Conservation (phyloP, 1,140 invertebrate species). For the Asobara japonica region DNA sequence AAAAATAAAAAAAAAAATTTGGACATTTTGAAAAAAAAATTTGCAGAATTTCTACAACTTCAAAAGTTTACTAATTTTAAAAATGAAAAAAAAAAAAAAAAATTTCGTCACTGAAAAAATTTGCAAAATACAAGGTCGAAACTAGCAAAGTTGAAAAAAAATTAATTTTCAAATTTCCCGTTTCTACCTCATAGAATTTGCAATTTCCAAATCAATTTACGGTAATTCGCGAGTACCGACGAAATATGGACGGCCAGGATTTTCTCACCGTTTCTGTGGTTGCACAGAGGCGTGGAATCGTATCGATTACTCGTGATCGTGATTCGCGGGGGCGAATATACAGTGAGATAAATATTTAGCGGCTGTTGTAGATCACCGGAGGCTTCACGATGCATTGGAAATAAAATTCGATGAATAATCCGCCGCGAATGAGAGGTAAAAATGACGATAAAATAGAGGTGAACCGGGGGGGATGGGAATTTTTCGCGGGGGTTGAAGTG, state of each 20-base stretch:
- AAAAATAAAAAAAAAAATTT: too few species aligned
- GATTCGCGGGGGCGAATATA: constrained; percentile 29
- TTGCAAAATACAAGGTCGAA: too few species aligned
- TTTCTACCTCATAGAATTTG: too few species aligned
- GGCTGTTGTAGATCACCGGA: background rate
- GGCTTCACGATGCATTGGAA: constrained; percentile 41
- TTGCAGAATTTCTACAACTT: too few species aligned
- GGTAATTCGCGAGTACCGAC: background rate
- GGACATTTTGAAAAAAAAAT: too few species aligned
- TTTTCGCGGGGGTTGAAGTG: background rate
- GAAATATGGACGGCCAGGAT: background rate
- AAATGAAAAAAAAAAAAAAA: too few species aligned
- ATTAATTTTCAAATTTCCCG: too few species aligned
- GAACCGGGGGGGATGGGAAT: background rate
- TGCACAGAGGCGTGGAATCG: constrained; percentile 20
- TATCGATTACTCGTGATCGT: constrained; percentile 35
- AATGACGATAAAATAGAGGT: background rate
- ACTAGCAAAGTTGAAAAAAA: too few species aligned
- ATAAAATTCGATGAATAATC: constrained; percentile 57
- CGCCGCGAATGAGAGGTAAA: background rate
- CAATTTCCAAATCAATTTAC: background rate
- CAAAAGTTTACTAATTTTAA: too few species aligned
- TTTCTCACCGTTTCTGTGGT: constrained; percentile 23
- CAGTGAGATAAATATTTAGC: constrained; percentile 18
- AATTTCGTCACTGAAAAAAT: too few species aligned